Evolutionary conservation across 2,888 invertebrate species (phyloP).

Genomic region (Polia nebulosa): DNA sequence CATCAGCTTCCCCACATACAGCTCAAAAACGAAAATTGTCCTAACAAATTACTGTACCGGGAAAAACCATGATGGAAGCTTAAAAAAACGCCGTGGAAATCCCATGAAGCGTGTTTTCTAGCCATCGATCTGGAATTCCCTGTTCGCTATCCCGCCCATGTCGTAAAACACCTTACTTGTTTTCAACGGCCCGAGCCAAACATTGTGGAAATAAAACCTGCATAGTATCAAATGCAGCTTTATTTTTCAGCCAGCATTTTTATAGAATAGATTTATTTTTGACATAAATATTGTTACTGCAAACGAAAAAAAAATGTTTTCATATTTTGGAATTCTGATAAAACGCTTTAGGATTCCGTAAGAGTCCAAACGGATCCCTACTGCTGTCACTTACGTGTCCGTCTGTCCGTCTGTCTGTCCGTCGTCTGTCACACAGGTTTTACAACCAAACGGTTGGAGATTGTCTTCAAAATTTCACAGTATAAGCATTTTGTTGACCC

Average conservation of each 20-base stretch:
- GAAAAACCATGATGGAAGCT: constrained; percentile 22
- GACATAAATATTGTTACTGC: neutral
- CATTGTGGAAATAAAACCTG: constrained; percentile 35
- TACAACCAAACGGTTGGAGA: too few relatives aligned
- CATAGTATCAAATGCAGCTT: constrained; percentile 19
- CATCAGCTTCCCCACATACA: neutral
- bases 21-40: neutral
- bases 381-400: too few relatives aligned
- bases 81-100: constrained; percentile 33
- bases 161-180: constrained; percentile 50
- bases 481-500: too few relatives aligned
- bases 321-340: constrained; percentile 14
- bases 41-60: neutral
- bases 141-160: constrained; percentile 28
- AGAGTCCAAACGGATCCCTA: too few relatives aligned
- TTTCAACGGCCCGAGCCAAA: constrained; percentile 39
- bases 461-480: too few relatives aligned
- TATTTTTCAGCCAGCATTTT: constrained; percentile 39
- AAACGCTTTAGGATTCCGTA: too few relatives aligned
- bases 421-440: too few relatives aligned
- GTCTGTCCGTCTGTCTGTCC: too few relatives aligned
- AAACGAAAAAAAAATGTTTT: neutral
- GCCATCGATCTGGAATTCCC: constrained; percentile 63
- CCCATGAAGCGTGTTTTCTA: constrained; percentile 38
- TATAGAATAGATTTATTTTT: constrained; percentile 27